These are phyloP conservation scores for Agrypnia vestita DNA, from an alignment of 1,140 invertebrate species.

Conservation along the genomic window DNA sequence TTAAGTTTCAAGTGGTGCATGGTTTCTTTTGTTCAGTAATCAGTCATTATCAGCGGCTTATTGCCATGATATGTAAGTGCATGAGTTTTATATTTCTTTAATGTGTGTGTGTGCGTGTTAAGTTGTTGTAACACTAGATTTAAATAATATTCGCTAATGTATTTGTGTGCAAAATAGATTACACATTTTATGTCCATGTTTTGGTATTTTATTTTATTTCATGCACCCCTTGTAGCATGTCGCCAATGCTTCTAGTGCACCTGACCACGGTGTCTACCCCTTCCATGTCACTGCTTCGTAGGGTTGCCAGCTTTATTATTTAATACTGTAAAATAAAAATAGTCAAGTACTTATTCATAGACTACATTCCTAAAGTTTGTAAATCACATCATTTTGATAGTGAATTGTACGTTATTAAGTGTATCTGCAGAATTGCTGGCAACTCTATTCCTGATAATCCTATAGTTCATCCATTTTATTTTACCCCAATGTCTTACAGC, in stretches of 20 bases:
- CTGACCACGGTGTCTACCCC: conserved; percentile 5
- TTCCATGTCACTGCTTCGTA: conserved; percentile 4
- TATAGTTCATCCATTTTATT: background rate
- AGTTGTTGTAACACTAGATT: conserved; percentile 42
- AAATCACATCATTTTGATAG: background rate
- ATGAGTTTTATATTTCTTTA: conserved; percentile 53
- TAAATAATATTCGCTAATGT: conserved; percentile 35
- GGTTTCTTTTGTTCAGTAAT: conserved; percentile 53
- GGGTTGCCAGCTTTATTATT: conserved; percentile 19
- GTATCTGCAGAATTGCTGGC: background rate
- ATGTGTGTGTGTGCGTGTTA: conserved; percentile 51
- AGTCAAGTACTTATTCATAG: too few relatives aligned
- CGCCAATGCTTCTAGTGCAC: conserved; percentile 43
- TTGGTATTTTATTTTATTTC: conserved; percentile 51
- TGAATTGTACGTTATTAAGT: background rate
- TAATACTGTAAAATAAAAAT: background rate
- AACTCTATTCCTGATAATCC: conserved; percentile 27
- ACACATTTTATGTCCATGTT: conserved; percentile 54
- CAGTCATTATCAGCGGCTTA: conserved; percentile 54
- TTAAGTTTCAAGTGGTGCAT: conserved; percentile 26
- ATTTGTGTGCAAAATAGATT: conserved; percentile 56
- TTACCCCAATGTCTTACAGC: background rate
- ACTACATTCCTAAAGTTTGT: too few relatives aligned
- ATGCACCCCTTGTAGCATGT: conserved; percentile 49
- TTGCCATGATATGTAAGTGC: conserved; percentile 61